Base-by-base conservation (phyloP, 37 sponge, comb jelly and placozoan species). In the Aphrocallistes beatrix region DNA sequence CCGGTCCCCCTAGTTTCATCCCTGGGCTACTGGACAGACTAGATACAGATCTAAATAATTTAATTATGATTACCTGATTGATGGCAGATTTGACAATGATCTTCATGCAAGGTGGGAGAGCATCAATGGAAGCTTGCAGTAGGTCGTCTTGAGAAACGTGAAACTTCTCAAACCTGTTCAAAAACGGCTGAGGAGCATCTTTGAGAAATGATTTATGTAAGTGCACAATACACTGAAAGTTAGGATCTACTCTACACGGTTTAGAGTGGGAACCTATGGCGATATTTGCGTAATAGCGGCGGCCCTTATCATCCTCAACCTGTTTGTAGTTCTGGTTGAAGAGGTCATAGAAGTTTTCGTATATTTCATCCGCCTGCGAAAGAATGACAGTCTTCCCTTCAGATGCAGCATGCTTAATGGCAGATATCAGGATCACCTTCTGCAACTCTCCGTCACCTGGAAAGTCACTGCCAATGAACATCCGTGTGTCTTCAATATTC, bases 51-150 rank as follows among this genome's bases (percentile, higher is more conserved):
- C n/a, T n/a, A n/a, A n/a, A n/a, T n/a, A n/a, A n/a, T n/a, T n/a
- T n/a, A n/a, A n/a, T 19, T 9, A 1, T 6, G 50, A 34, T 10
- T 39, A 94, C 94, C 88, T 91, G 91, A n/a, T 82, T 82, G 36
- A 81, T 85, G 32, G 92, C 87, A 75, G 88, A 38, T 25, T 84
- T 21, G 13, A 91, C 51, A 0, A 90, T 37, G 28, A 83, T 51
- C 6, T 60, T 83, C 39, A 96, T 39, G 39, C 94, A 89, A 36
- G 91, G 92, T 19, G 90, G 92, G 25, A 96, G 81, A 37, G 87
- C 51, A 37, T 81, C 16, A n/a, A 94, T 49, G 16, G 90, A 86
- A 30, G 86, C 82, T 40, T 90, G 87, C 51, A 94, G 85, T n/a
- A 94, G 81, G 51, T 49, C 88, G 3, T 21, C 1, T 38, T 94